These are phyloP conservation scores for Dusona sp. DNA, from an alignment of 2,888 invertebrate species.

Conservation along the genomic window DNA sequence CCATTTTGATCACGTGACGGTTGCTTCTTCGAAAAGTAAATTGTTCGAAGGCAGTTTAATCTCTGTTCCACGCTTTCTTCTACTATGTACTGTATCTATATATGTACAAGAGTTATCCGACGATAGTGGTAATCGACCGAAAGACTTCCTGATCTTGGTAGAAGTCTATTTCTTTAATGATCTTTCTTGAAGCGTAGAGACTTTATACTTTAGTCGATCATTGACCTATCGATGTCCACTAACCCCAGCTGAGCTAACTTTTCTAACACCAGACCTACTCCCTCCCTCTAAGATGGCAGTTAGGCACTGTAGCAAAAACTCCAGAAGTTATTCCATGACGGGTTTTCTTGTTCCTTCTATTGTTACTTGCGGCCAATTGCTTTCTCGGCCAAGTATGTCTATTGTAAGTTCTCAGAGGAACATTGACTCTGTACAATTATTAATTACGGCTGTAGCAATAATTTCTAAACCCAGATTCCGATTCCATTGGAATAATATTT, in stretches of 20 bases:
- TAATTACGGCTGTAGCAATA: neutral
- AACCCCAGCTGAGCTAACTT: neutral
- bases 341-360: neutral
- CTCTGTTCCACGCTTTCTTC: conserved; percentile 2
- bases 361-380: neutral
- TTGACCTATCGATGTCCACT: conserved; percentile 65
- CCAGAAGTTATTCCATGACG: conserved; percentile 5
- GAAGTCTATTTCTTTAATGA: conserved; percentile 31
- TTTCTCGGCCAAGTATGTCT: neutral
- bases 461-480: neutral
- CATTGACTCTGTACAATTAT: neutral
- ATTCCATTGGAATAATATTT: neutral
- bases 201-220: conserved; percentile 61
- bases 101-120: neutral
- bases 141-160: neutral
- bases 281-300: neutral
- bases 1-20: neutral
- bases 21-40: conserved; percentile 19
- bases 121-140: neutral
- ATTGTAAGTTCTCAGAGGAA: neutral
- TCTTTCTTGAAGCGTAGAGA: conserved; percentile 32
- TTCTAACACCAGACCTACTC: neutral
- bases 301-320: neutral
- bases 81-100: neutral
- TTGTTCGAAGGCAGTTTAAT: conserved; percentile 28